phyloP scores from a whole-genome alignment of 1,140 invertebrate genomes.

The Paraescarpia echinospica region DNA sequence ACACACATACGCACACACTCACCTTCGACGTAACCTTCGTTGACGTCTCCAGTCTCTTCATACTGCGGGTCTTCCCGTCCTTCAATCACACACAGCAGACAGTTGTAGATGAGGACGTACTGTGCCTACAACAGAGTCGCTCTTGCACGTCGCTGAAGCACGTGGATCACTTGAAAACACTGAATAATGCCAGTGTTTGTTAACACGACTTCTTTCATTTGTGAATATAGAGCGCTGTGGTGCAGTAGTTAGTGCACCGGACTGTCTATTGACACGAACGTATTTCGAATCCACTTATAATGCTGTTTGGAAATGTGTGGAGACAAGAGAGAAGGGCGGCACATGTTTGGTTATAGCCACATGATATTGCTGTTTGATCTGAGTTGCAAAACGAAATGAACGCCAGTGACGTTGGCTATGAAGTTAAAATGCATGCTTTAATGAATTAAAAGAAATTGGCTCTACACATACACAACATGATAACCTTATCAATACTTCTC shows the following conservation, averaged over 20 bases:
- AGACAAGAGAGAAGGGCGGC: too few species aligned
- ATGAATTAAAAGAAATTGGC: neutral
- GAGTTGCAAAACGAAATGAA: too few species aligned
- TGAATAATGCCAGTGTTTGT: neutral
- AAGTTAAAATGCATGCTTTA: neutral
- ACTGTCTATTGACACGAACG: too few species aligned
- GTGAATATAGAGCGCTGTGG: too few species aligned
- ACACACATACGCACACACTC: neutral
- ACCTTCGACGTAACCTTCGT: conserved; percentile 46
- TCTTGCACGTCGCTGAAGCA: neutral
- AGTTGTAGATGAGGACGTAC: conserved; percentile 96
- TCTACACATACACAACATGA: neutral
- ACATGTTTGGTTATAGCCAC: too few species aligned
- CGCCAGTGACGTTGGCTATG: too few species aligned
- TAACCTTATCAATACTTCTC: too few species aligned
- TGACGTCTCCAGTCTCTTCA: conserved; percentile 37
- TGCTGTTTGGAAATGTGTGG: too few species aligned
- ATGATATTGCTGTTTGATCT: too few species aligned
- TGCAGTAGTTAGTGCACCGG: too few species aligned
- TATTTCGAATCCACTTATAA: too few species aligned
- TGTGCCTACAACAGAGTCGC: conserved; percentile 71
- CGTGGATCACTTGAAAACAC: neutral
- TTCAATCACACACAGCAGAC: conserved; percentile 87
- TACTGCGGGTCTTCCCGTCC: conserved; percentile 69
- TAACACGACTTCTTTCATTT: too few species aligned